Base-by-base conservation (phyloP, 2,888 invertebrate genomes). In the Hedychridium roseum region DNA sequence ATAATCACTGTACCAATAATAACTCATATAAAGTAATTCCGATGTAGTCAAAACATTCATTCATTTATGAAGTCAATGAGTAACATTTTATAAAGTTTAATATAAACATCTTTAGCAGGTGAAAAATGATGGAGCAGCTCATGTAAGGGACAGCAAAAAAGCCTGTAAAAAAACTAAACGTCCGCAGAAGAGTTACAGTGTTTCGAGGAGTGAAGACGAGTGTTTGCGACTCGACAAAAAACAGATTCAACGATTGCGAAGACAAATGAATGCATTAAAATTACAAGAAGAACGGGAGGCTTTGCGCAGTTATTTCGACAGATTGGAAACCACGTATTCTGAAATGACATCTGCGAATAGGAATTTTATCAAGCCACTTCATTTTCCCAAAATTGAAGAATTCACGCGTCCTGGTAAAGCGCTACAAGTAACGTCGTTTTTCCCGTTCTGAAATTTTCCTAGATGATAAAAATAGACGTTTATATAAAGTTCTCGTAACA, bases 341-440 rank as follows among this genome's bases (percentile, higher is more conserved):
- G 34, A 52, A 16, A 47, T 41, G 9, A 45, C 4, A 6, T 2
- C n/a, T 5, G 15, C 31, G 26, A 14, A 17, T 17, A 26, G 1
- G 16, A 46, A 11, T 26, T 15, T 26, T 1, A 48, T 71, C 26
- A 58, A 52, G 15, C 70, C 71, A 1, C 48, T 73, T 5, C 64
- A 71, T 12, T 66, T 71, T 40, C 73, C 73, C 2, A 70, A 64
- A 17, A 64, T 73, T 2, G 51, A 46, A 2, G 51, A 57, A 16
- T 73, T 65, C 20, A 44, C 41, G 5, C 54, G 51, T 21, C 44
- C 62, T 36, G 70, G 71, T 70, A 66, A 54, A 42, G 12, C n/a
- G n/a, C 16, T n/a, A n/a, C n/a, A n/a, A n/a, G n/a, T n/a, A n/a
- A n/a, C n/a, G n/a, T n/a, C n/a, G n/a, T n/a, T n/a, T n/a, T n/a